Percentiles rank a stretch among this genome's conserved stretches.
Conservation (phyloP, 2,888 invertebrate species). For the Oscheius sp. region DNA sequence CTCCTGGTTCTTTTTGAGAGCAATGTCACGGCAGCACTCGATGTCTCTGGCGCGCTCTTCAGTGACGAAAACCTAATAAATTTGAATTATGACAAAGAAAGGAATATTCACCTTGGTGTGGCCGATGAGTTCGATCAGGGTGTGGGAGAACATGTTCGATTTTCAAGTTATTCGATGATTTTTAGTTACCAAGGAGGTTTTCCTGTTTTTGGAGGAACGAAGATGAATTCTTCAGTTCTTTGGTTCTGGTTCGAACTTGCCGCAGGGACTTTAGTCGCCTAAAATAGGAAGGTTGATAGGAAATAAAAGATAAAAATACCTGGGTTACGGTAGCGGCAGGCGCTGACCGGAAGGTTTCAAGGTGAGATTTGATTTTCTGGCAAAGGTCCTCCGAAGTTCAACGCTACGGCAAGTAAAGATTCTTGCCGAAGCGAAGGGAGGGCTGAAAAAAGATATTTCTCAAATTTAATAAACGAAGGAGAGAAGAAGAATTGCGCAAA, state of each 20-base stretch:
- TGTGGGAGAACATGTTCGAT: conserved; percentile 24
- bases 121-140: conserved; percentile 53
- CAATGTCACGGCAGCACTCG: conserved; percentile 38
- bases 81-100: background rate
- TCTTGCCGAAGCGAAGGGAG: conserved; percentile 19
- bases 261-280: conserved; percentile 19
- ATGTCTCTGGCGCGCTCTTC: conserved; percentile 28
- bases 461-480: background rate
- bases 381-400: conserved; percentile 27
- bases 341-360: conserved; percentile 43
- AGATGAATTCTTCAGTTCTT: conserved; percentile 29
- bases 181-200: conserved; percentile 31
- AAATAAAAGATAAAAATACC: background rate
- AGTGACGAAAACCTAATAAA: conserved; percentile 36
- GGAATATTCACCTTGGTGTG: conserved; percentile 38
- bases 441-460: background rate
- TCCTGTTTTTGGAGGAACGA: conserved; percentile 47
- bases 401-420: background rate
- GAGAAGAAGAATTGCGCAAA: background rate
- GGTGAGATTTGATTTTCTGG: conserved; percentile 52
- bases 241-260: conserved; percentile 5
- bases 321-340: conserved; percentile 36
- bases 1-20: conserved; percentile 34
- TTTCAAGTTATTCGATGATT: background rate
- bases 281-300: background rate